phyloP scores from a whole-genome alignment of 2,797 vertebrate species.

The Enteromius thamalakanensis region DNA sequence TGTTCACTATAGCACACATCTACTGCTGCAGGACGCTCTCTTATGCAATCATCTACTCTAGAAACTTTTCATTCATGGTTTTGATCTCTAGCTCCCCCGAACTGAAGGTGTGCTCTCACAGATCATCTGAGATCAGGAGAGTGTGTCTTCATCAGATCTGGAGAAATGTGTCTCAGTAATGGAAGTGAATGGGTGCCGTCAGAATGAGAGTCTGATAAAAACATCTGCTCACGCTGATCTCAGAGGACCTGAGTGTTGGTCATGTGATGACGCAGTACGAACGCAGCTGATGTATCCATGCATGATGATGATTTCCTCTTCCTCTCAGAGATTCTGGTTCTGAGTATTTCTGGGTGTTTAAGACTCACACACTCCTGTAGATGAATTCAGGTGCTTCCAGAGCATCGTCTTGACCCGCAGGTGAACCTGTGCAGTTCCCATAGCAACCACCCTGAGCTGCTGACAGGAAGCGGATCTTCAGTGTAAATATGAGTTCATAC shows the following conservation, averaged over 20 bases:
- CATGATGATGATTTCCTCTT: constrained; percentile 73
- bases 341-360: background rate
- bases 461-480: background rate
- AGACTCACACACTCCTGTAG: background rate
- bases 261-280: background rate
- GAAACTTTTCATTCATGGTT: background rate
- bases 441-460: constrained; percentile 37
- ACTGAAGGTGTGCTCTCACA: background rate
- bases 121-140: background rate
- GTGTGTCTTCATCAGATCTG: background rate
- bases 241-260: background rate
- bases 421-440: constrained; percentile 58
- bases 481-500: background rate
- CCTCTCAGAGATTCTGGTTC: background rate
- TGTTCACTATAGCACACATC: background rate
- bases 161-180: background rate
- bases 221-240: background rate
- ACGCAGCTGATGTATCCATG: constrained; percentile 63
- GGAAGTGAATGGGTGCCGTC: background rate
- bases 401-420: constrained; percentile 62
- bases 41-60: background rate
- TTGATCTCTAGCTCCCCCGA: background rate
- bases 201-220: background rate
- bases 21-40: background rate
- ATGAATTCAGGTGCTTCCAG: background rate